These are phyloP conservation scores for Phalacrocorax aristotelis DNA, from an alignment of 2,113 vertebrate genomes.

Conservation along the genomic window DNA sequence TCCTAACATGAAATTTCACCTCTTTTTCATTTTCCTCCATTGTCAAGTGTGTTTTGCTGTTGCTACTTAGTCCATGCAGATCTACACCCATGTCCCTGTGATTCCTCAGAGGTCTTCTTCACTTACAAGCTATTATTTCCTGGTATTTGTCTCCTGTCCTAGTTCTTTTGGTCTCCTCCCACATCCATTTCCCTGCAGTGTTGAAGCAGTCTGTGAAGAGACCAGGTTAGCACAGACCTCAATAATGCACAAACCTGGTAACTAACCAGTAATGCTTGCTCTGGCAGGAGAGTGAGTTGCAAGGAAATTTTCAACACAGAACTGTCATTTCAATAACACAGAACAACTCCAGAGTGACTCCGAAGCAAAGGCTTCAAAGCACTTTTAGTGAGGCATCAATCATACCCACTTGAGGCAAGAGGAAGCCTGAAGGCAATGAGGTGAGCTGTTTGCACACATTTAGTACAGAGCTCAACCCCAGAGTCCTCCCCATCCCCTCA, in stretches of 20 bases:
- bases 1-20: not conserved
- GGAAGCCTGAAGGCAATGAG: not conserved
- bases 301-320: not conserved
- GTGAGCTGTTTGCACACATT: accelerated
- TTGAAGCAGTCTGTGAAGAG: not conserved
- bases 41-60: not conserved
- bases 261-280: not conserved
- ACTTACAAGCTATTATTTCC: not conserved
- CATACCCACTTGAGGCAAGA: not conserved
- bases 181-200: not conserved
- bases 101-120: not conserved
- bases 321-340: not conserved
- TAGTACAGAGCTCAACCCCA: not conserved
- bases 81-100: not conserved
- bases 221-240: not conserved
- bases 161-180: not conserved
- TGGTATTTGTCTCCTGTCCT: not conserved
- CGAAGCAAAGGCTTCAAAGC: not conserved
- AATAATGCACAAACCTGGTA: not conserved
- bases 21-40: conserved; percentile 7
- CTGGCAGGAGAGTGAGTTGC: not conserved
- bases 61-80: not conserved
- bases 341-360: not conserved
- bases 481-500: not conserved
- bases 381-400: not conserved